Conservation (phyloP, 2,888 invertebrate genomes). For the Conchocele bisecta region DNA sequence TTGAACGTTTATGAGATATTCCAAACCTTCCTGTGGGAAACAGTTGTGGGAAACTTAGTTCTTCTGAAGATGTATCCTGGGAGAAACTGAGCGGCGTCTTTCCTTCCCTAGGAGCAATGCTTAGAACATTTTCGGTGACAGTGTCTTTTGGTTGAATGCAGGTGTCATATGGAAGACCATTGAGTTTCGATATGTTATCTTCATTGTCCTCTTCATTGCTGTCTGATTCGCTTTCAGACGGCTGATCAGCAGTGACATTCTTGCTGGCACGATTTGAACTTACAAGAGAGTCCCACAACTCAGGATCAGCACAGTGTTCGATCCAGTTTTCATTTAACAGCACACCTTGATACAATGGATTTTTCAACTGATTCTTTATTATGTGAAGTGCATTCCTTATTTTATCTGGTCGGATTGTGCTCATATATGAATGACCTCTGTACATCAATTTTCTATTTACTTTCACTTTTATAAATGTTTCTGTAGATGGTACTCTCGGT, state of each 20-base stretch:
- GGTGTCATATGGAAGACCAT: constrained; percentile 33
- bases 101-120: constrained; percentile 37
- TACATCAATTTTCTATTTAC: constrained; percentile 30
- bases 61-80: constrained; percentile 28
- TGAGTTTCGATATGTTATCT: constrained; percentile 25
- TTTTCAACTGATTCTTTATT: constrained; percentile 1
- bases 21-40: constrained; percentile 40
- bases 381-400: constrained; percentile 11
- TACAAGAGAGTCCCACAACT: no score
- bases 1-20: constrained; percentile 5
- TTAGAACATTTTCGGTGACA: not conserved
- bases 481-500: constrained; percentile 29
- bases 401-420: constrained; percentile 11
- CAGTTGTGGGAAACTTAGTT: constrained; percentile 34
- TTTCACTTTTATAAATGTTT: constrained; percentile 8
- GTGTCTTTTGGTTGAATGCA: constrained; percentile 39
- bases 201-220: not conserved
- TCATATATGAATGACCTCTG: constrained; percentile 26
- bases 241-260: no score
- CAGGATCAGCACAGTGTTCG: not conserved
- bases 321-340: constrained; percentile 20
- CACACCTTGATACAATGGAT: constrained; percentile 12
- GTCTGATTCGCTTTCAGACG: no score
- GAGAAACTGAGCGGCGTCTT: constrained; percentile 22
- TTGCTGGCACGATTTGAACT: no score